Conservation (phyloP, 2,888 invertebrate genomes). For the Netelia virgata region DNA sequence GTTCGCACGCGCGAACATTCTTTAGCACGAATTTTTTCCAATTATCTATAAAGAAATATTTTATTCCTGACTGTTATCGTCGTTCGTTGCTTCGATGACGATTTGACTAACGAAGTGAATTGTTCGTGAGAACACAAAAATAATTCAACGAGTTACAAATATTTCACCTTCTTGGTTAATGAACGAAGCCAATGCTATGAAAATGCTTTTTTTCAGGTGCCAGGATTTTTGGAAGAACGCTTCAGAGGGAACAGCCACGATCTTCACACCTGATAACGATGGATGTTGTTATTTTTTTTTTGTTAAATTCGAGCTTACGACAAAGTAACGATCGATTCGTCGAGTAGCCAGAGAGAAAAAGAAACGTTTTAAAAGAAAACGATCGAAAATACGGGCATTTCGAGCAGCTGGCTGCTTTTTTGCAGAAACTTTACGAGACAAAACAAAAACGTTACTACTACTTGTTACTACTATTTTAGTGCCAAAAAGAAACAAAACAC, state of each 20-base stretch:
- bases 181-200: constrained; percentile 57
- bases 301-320: constrained; percentile 43
- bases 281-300: constrained; percentile 69
- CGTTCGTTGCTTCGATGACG: too few relatives aligned
- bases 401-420: constrained; percentile 77
- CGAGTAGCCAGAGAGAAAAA: constrained; percentile 39
- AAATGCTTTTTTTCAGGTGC: constrained; percentile 85
- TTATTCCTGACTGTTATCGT: too few relatives aligned
- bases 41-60: too few relatives aligned
- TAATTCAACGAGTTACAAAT: background rate
- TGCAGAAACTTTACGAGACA: constrained; percentile 61
- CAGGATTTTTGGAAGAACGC: constrained; percentile 87
- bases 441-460: constrained; percentile 29
- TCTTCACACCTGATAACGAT: constrained; percentile 82
- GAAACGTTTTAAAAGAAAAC: constrained; percentile 14
- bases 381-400: constrained; percentile 53
- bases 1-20: too few relatives aligned
- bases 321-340: constrained; percentile 51
- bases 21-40: too few relatives aligned
- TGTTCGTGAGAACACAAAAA: constrained; percentile 18
- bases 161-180: constrained; percentile 27
- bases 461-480: constrained; percentile 58
- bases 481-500: constrained; percentile 67
- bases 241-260: constrained; percentile 85
- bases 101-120: background rate